Conservation (phyloP, 2,113 vertebrate genomes). For the Chascanopsetta lugubris region DNA sequence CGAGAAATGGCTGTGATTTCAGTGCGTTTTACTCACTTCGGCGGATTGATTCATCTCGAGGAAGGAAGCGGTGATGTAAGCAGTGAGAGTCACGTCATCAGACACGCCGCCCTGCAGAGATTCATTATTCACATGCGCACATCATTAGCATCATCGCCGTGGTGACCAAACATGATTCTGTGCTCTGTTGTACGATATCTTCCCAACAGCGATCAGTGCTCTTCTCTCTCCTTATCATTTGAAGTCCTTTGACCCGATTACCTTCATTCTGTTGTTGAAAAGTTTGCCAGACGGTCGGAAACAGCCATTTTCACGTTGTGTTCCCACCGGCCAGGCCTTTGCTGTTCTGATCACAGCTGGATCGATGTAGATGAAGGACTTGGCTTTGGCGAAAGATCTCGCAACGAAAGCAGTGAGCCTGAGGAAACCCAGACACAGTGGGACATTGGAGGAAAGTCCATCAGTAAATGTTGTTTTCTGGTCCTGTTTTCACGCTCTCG, state of each 20-base stretch:
- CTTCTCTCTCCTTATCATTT: too few species aligned
- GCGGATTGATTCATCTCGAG: slow-evolving; percentile 75
- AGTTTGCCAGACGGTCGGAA: slow-evolving; percentile 79
- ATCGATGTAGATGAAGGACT: slow-evolving; percentile 76
- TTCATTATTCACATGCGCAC: not conserved
- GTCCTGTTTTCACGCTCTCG: too few species aligned
- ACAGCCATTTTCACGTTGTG: slow-evolving; percentile 80
- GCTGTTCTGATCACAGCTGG: slow-evolving; percentile 45
- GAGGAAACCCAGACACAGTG: not conserved
- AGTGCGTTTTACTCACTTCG: slow-evolving; percentile 49
- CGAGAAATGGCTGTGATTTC: not conserved
- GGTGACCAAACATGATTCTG: not conserved
- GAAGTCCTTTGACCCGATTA: too few species aligned
- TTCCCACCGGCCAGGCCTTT: slow-evolving; percentile 74
- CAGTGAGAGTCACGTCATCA: slow-evolving; percentile 82
- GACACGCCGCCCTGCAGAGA: slow-evolving; percentile 82
- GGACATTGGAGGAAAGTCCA: not conserved
- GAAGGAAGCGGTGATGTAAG: slow-evolving; percentile 79
- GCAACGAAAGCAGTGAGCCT: slow-evolving; percentile 88
- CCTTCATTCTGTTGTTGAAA: slow-evolving; percentile 85
- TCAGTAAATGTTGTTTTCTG: too few species aligned
- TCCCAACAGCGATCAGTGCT: too few species aligned
- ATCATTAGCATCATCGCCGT: not conserved
- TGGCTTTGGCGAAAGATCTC: slow-evolving; percentile 78
- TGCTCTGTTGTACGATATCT: too few species aligned